phyloP scores from a whole-genome alignment of 2,888 invertebrate genomes.

The Muschampia plurimacula region DNA sequence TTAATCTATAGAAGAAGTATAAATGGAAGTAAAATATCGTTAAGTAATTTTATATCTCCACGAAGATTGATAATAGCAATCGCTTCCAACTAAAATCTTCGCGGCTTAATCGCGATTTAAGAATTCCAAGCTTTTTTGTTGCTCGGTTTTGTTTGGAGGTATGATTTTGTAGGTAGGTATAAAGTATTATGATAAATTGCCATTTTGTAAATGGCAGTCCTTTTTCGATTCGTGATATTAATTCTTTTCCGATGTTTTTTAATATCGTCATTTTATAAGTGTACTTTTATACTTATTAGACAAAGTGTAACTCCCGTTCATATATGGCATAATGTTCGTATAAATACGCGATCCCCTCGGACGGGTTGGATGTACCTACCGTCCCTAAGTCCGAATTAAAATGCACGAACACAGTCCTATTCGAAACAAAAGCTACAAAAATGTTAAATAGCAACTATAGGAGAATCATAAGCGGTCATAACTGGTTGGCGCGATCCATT shows the following conservation, averaged over 20 bases:
- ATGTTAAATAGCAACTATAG: constrained; percentile 70
- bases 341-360: constrained; percentile 25
- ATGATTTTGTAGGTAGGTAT: constrained; percentile 48
- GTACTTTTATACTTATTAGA: constrained; percentile 19
- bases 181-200: constrained; percentile 49
- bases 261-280: constrained; percentile 30
- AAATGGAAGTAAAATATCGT: constrained; percentile 67
- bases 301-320: constrained; percentile 39
- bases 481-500: constrained; percentile 78
- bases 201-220: constrained; percentile 42
- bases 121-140: constrained; percentile 46
- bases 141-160: constrained; percentile 48
- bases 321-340: constrained; percentile 36
- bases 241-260: constrained; percentile 16
- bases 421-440: constrained; percentile 79
- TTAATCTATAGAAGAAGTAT: constrained; percentile 66
- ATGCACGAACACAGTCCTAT: constrained; percentile 78
- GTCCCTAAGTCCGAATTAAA: constrained; percentile 75
- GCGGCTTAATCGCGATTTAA: constrained; percentile 49
- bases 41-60: constrained; percentile 66
- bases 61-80: constrained; percentile 66
- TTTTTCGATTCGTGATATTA: constrained; percentile 43
- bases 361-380: constrained; percentile 22
- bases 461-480: constrained; percentile 79
- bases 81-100: constrained; percentile 51